phyloP scores from a whole-genome alignment of 2,113 vertebrate species.

The Procavia capensis region DNA sequence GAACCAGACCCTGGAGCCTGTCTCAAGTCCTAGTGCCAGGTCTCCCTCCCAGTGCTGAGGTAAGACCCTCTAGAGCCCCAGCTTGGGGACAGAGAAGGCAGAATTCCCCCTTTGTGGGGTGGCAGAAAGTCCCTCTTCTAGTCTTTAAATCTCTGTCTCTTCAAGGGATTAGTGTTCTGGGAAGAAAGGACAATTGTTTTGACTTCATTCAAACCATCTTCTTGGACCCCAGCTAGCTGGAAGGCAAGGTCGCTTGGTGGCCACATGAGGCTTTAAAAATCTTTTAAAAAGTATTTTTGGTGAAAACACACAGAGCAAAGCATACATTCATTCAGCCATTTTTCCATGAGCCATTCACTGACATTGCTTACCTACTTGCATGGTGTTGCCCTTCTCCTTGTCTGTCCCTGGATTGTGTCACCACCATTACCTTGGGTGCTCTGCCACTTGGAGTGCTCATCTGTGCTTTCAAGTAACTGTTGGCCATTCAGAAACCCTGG shows the following conservation, averaged over 20 bases:
- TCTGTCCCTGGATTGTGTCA: not conserved
- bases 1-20: conserved; percentile 32
- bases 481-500: not conserved
- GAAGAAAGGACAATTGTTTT: not conserved
- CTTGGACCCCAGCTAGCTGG: not conserved
- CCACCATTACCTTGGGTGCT: not conserved
- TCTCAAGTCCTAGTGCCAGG: not conserved
- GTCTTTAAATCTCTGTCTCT: not conserved
- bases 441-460: not conserved
- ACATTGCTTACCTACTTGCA: not conserved
- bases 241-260: conserved; percentile 9
- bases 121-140: not conserved
- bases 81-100: not conserved
- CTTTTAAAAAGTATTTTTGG: not conserved
- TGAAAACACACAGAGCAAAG: not conserved
- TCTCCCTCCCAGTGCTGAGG: conserved; percentile 43
- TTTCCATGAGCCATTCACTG: not conserved
- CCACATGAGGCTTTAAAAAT: not conserved
- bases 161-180: not conserved
- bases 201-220: not conserved
- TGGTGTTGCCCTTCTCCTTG: not conserved
- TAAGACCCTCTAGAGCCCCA: conserved; percentile 38
- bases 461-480: not conserved
- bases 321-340: not conserved
- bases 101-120: not conserved